phyloP scores from a whole-genome alignment of 2,797 vertebrate species.

The Ctenopoma kingsleyae region DNA sequence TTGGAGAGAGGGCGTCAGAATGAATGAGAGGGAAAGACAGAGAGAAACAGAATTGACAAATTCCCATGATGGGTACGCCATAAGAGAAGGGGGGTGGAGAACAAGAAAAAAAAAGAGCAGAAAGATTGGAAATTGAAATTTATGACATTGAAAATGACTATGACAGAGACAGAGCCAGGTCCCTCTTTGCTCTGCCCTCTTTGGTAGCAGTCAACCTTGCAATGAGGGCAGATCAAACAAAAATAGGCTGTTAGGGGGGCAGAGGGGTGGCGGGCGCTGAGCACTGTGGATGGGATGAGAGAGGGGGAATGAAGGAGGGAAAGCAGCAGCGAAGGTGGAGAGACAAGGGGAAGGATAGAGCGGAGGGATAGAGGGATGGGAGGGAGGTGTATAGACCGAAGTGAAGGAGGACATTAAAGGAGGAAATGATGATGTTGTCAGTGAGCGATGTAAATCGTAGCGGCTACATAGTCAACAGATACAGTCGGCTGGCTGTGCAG shows the following conservation, averaged over 20 bases:
- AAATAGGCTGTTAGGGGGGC: constrained; percentile 86
- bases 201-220: constrained; percentile 89
- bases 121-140: constrained; percentile 87
- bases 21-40: constrained; percentile 73
- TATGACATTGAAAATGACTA: constrained; percentile 91
- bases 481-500: constrained; percentile 90
- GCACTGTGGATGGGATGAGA: constrained; percentile 56
- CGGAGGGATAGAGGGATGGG: constrained; percentile 64
- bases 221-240: constrained; percentile 90
- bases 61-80: constrained; percentile 81
- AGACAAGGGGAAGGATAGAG: constrained; percentile 57
- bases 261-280: constrained; percentile 41
- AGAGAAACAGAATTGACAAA: constrained; percentile 89
- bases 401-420: constrained; percentile 87
- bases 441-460: constrained; percentile 92
- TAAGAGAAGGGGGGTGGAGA: constrained; percentile 50
- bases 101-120: constrained; percentile 58
- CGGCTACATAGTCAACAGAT: constrained; percentile 93
- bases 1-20: constrained; percentile 78
- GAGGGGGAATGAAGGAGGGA: constrained; percentile 53
- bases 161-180: constrained; percentile 82
- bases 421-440: constrained; percentile 88
- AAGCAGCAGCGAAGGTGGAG: constrained; percentile 48
- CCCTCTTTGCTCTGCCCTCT: constrained; percentile 79
- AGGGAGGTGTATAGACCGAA: constrained; percentile 66